phyloP scores from a whole-genome alignment of 92 coral and sea anemone genomes.

The Paramuricea clavata region DNA sequence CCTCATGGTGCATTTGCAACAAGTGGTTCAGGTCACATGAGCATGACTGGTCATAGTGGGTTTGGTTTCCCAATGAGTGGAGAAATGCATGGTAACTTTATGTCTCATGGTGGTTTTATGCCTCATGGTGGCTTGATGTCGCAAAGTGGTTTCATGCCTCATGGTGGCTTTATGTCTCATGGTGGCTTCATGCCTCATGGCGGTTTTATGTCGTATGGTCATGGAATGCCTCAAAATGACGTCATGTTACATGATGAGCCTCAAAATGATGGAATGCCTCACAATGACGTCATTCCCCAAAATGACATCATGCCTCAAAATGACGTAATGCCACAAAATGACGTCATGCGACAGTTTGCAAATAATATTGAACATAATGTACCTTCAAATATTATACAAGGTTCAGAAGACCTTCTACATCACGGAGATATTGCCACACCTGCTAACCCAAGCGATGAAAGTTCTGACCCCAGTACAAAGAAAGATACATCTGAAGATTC shows the following conservation, averaged over 20 bases:
- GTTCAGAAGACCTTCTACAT: background rate
- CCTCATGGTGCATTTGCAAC: too few relatives aligned
- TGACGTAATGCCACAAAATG: background rate
- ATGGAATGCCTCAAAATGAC: background rate
- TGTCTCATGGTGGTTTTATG: background rate
- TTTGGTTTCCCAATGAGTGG: constrained; percentile 20
- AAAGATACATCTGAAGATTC: background rate
- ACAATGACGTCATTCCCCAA: background rate
- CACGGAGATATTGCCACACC: background rate
- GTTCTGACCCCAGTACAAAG: background rate
- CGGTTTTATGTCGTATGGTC: background rate
- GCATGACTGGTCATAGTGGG: background rate
- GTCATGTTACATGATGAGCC: background rate
- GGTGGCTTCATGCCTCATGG: background rate
- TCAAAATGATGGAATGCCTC: background rate
- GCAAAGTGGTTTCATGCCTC: background rate
- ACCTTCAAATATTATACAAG: constrained; percentile 9
- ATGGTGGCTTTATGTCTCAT: background rate
- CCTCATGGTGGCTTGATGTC: background rate
- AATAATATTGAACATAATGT: background rate
- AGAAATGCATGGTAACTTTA: background rate
- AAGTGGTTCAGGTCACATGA: too few relatives aligned
- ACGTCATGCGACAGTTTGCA: background rate
- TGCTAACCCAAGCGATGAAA: background rate
- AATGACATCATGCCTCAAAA: background rate